Percentiles rank a stretch among this genome's conserved stretches.
Evolutionary conservation across 2,797 vertebrate species (phyloP).

Genomic region (Helostoma temminkii): DNA sequence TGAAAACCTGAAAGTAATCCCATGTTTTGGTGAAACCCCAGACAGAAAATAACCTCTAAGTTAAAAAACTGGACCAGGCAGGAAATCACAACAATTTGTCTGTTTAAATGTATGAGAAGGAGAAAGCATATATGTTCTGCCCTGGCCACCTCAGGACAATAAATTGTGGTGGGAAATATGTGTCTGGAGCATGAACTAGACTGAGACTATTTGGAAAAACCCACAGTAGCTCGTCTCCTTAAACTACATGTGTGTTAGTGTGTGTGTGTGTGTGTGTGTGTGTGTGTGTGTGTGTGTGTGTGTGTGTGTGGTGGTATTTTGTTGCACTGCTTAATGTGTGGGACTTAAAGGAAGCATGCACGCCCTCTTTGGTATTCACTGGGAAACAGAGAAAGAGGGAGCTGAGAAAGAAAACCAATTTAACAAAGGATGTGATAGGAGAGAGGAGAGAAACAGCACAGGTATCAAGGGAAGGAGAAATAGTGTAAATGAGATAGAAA

Average conservation of each 20-base stretch:
- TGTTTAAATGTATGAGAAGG: neutral
- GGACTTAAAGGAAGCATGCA: constrained; percentile 57
- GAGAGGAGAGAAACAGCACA: neutral
- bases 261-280: constrained; percentile 25
- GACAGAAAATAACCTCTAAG: constrained; percentile 20
- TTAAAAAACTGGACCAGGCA: constrained; percentile 23
- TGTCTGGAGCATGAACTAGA: constrained; percentile 65
- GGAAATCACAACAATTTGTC: constrained; percentile 30
- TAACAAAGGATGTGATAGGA: constrained; percentile 8
- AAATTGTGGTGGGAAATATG: constrained; percentile 57
- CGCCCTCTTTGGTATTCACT: constrained; percentile 59
- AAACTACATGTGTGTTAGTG: constrained; percentile 32
- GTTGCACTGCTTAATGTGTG: constrained; percentile 58
- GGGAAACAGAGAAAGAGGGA: constrained; percentile 13
- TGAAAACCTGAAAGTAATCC: constrained; percentile 2
- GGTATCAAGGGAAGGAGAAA: neutral
- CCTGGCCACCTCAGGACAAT: constrained; percentile 30
- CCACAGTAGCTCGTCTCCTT: constrained; percentile 46
- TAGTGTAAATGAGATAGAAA: neutral
- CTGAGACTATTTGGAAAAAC: constrained; percentile 62
- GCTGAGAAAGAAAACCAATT: neutral
- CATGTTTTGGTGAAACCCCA: constrained; percentile 10
- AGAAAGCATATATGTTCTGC: constrained; percentile 3
- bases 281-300: constrained; percentile 17
- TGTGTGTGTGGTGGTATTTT: constrained; percentile 38